phyloP scores from a whole-genome alignment of 2,797 vertebrate genomes.

The Fistularia tabacaria region DNA sequence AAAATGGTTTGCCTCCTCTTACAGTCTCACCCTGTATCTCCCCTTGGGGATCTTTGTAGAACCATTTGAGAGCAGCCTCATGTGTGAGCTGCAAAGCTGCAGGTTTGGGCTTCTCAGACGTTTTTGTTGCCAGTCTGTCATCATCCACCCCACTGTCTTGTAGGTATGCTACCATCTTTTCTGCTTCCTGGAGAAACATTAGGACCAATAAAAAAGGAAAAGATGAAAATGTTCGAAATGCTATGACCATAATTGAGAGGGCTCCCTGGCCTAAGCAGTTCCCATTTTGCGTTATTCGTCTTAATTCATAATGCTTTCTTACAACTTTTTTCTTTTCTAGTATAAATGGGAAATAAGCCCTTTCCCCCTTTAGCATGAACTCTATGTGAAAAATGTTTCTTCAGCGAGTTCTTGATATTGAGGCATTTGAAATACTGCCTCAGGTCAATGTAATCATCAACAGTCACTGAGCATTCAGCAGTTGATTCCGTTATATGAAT shows the following conservation, averaged over 20 bases:
- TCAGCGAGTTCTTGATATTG: too few species aligned
- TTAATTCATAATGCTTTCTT: too few species aligned
- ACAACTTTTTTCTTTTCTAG: too few species aligned
- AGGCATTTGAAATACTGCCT: too few species aligned
- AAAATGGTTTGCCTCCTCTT: neutral
- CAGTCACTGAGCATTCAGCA: too few species aligned
- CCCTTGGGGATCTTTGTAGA: slow-evolving; percentile 99
- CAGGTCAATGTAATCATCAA: too few species aligned
- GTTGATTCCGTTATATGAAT: too few species aligned
- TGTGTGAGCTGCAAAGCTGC: slow-evolving; percentile 83
- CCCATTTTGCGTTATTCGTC: too few species aligned
- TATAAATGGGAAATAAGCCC: too few species aligned
- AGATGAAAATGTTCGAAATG: neutral
- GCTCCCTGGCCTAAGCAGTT: too few species aligned
- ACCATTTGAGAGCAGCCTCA: slow-evolving; percentile 97
- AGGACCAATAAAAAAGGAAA: neutral
- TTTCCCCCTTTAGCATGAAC: too few species aligned
- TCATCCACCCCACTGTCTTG: slow-evolving; percentile 93
- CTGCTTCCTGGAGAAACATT: slow-evolving; percentile 83
- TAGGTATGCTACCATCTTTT: slow-evolving; percentile 99
- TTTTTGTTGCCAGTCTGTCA: slow-evolving; percentile 84
- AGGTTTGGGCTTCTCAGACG: slow-evolving; percentile 84
- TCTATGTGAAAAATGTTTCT: too few species aligned
- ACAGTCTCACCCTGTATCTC: slow-evolving; percentile 90
- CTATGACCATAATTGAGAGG: neutral